Conservation (phyloP, 2,888 invertebrate species). For the Scaeva pyrastri region DNA sequence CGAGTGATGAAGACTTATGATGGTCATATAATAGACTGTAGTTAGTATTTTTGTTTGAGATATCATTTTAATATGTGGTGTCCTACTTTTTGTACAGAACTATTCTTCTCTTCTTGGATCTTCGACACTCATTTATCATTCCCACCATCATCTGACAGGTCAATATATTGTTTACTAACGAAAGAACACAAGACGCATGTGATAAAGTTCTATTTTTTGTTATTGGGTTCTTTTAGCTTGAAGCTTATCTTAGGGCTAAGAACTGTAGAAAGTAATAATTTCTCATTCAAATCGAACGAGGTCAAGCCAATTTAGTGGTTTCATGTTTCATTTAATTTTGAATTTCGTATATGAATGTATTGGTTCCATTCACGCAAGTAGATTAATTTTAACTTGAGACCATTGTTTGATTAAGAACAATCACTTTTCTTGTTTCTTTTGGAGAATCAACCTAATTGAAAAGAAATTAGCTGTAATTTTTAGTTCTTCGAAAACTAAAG, state of each 20-base stretch:
- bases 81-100: conserved; percentile 47
- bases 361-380: neutral
- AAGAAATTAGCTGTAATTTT: neutral
- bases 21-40: neutral
- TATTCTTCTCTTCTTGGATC: neutral
- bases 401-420: conserved; percentile 5
- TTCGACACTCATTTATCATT: conserved; percentile 10
- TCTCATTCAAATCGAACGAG: conserved; percentile 34
- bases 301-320: conserved; percentile 65
- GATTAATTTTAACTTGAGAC: neutral
- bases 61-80: conserved; percentile 52
- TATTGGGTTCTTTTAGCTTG: neutral
- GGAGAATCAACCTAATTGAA: neutral
- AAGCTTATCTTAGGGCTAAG: conserved; percentile 15
- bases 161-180: conserved; percentile 9
- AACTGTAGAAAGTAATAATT: conserved; percentile 45
- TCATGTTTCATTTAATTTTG: neutral
- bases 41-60: neutral
- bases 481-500: neutral
- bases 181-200: neutral
- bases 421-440: neutral
- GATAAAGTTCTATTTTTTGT: neutral
- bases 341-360: no score
- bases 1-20: neutral
- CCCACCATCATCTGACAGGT: neutral